Base-by-base conservation (phyloP, 2,797 vertebrate genomes). In the Catostomus latipinnis region DNA sequence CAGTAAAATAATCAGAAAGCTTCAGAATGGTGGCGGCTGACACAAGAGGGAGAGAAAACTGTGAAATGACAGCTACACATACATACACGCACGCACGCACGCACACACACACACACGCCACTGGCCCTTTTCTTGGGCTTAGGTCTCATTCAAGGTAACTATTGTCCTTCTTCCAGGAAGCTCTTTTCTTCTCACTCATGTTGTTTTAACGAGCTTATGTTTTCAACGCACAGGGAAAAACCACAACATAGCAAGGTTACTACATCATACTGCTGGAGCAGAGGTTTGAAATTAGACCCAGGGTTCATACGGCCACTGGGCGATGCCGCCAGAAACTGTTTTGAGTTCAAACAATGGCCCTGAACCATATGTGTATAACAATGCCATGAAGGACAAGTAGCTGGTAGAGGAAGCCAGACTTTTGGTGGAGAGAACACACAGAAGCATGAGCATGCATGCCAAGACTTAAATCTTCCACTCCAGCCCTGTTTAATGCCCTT, bases 51-150 rank as follows among this genome's bases (percentile, higher is more conserved):
- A 79, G 61, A 83, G 80, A 85, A 86, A 85, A 80, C 84, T 84
- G 85, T 86, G 82, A 87, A 76, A 87, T 83, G 65, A 89, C 88
- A 89, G 88, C 90, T 91, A 71, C 82, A 89, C 12, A 76, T 22
- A 22, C 22, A 22, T 22, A 22, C 22, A 22, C 22, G 22, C 65
- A 50, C 66, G 60, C 76, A 53, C 18, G 76, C 65, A 76, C 1
- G 43, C 22, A 62, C 54, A 67, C 66, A 63, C 6, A 5, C 10
- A 52, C 18, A 34, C 34, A 34, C 4, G 34, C 8, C 78, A 34
- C 62, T 69, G 73, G 81, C 82, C 70, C 75, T 53, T 52, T 85
- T 76, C 56, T 82, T 56, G 49, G 78, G 78, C 68, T 76, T 76
- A 76, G 83, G 82, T 68, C 80, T 74, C 62, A 69, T 82, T 86